Base-by-base conservation (phyloP, 2,797 vertebrate genomes). In the Anas acuta region DNA sequence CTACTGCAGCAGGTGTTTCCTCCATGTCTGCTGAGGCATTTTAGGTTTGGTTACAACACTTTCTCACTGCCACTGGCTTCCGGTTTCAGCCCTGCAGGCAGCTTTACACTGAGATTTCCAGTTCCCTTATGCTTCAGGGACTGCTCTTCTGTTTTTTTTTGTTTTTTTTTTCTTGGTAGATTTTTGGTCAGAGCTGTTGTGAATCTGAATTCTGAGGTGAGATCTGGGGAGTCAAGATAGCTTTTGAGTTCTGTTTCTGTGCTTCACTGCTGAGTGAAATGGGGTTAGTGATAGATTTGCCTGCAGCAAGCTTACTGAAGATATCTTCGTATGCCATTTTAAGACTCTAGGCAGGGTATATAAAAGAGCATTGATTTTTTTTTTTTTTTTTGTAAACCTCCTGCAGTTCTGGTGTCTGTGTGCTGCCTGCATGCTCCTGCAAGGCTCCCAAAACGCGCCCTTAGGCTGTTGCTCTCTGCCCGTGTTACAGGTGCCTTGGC, bases 401-500 rank as follows among this genome's bases (percentile, higher is more conserved):
- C 41, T n/a, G 22, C 33, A 79, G 4, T 33, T 61, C 15, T 49
- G 16, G 30, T 64, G 41, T 13, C 45, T 73, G 41, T 9, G 25
- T 77, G 37, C 69, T 77, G 20, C 61, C 70, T 49, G 4, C 22
- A 28, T 2, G 0, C 25, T 78, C n/a, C 56, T 2, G 2, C 39
- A 26, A 56, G 21, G 11, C 23, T 75, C n/a, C 57, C 17, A 1
- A 17, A 35, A 4, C 22, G 2, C 4, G 0, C 12, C 57, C 30
- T 47, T 21, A 13, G 22, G 22, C 22, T 54, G 6, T 23, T 5
- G 49, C 71, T 76, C 11, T 88, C 11, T 88, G 26, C 13, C 57
- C 72, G 19, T 0, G 1, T 69, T 64, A 14, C 94, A 99, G 99
- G 99, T 87, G 99, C 99, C 1, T 95, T 99, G 97, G 99, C 99